phyloP scores from a whole-genome alignment of 2,888 invertebrate species.

The Synanthedon vespiformis region DNA sequence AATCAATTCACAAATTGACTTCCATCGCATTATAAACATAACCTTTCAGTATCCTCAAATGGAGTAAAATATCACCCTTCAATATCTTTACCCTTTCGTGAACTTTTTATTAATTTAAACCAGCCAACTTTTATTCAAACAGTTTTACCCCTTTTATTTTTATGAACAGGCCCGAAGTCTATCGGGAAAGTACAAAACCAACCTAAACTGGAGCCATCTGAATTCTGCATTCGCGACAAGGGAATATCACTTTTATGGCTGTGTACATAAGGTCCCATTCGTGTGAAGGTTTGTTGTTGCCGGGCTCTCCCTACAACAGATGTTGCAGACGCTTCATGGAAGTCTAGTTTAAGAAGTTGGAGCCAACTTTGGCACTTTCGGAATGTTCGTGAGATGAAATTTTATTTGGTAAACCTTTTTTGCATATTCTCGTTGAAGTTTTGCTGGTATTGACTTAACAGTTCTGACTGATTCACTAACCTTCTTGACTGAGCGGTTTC shows the following conservation, averaged over 20 bases:
- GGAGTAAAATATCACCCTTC: too few species aligned
- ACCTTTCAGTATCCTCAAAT: too few species aligned
- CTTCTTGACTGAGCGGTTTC: background rate
- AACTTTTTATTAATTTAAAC: background rate
- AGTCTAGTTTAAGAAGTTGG: slow-evolving; percentile 22
- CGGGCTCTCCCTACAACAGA: slow-evolving; percentile 52
- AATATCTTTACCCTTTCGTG: background rate
- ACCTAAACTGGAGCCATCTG: slow-evolving; percentile 18
- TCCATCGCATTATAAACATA: too few species aligned
- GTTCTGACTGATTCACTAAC: slow-evolving; percentile 6
- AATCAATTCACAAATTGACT: too few species aligned
- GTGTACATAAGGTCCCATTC: background rate
- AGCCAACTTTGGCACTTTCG: slow-evolving; percentile 33
- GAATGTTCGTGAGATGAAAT: slow-evolving; percentile 50
- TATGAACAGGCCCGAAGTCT: slow-evolving; percentile 43
- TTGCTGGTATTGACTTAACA: slow-evolving; percentile 7
- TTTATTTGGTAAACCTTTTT: slow-evolving; percentile 54
- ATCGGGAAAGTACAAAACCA: slow-evolving; percentile 45
- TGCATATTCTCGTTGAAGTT: slow-evolving; percentile 32
- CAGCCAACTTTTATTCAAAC: background rate
- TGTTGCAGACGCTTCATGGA: slow-evolving; percentile 51
- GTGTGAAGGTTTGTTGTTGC: slow-evolving; percentile 15
- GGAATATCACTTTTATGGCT: background rate
- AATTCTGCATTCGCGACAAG: background rate
- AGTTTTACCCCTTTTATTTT: slow-evolving; percentile 27